Evolutionary conservation across 2,797 vertebrate genomes (phyloP), one percentile per base, ranked within the genome.

Genomic region (Novumbra hubbsi): DNA sequence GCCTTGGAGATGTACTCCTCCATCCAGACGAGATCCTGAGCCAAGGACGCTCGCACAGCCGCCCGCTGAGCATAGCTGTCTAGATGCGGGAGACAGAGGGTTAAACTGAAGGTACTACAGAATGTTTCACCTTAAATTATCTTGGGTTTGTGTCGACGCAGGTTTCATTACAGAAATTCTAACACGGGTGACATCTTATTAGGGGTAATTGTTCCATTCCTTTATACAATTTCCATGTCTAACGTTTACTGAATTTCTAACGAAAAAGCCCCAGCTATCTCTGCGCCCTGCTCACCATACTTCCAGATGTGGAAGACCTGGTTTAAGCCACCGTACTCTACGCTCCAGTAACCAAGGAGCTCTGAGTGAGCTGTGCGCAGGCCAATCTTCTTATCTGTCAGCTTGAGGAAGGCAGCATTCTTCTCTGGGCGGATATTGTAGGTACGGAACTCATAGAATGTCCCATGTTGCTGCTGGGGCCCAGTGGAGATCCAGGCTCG

Each of bases 231-330:
- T 24, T 60, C 21, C 21, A 60, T 12, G 12, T 60, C 55, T n/a
- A n/a, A 24, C 5, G 21, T 60, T 24, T 3, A 27, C 55, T 27
- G 55, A 60, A 14, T 60, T 24, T 12, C 55, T 12, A 21, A 60
- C 24, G 11, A 21, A 24, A 24, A 60, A 60, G 55, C 12, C 34
- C 17, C 8, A 34, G 32, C 65, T 49, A 15, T 5, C 14, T 49
- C 67, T 17, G 38, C n/a, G 21, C 19, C 48, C 57, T 65, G 52
- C 45, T 69, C 93, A 98, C 97, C 97, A 15, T 97, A 98, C 75
- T 97, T 96, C 98, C 98, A 99, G 77, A 98, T 87, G 73, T 98
- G 97, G 76, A 97, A 88, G 17, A 94, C 94, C 80, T 94, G 94
- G 90, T 97, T 98, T 70, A 96, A 81, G 72, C 94, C 95, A 2